A percentile compares a stretch with the other conserved stretches of the same genome.
These are phyloP conservation scores for Anniella stebbinsi DNA, from an alignment of 2,797 vertebrate genomes.

Conservation along the genomic window DNA sequence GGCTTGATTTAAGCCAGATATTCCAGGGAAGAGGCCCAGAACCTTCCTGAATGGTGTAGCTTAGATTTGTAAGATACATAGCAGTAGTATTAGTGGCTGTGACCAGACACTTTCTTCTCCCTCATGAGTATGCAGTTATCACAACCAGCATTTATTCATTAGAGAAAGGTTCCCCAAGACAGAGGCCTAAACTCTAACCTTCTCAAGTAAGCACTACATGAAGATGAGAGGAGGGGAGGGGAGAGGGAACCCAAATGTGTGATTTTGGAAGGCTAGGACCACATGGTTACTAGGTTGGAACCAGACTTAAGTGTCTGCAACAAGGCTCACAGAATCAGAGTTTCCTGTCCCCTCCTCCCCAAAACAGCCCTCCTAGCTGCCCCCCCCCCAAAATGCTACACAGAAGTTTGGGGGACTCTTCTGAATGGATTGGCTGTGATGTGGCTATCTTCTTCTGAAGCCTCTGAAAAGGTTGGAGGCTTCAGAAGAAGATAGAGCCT, in stretches of 20 bases:
- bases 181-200: not conserved
- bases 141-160: not conserved
- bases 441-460: no score
- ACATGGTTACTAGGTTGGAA: not conserved
- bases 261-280: not conserved
- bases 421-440: no score
- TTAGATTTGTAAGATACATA: not conserved
- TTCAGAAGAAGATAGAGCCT: no score
- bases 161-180: not conserved
- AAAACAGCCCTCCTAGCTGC: not conserved
- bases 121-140: not conserved
- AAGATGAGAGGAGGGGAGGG: not conserved
- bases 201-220: not conserved
- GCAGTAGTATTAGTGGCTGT: no score
- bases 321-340: not conserved
- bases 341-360: no score
- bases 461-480: no score
- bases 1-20: not conserved
- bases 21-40: not conserved
- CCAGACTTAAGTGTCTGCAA: not conserved
- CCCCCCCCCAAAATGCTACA: no score
- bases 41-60: not conserved
- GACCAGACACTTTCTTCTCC: no score
- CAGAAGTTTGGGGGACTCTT: not conserved
- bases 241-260: not conserved